Percentiles rank a stretch among this genome's conserved stretches.
These are phyloP conservation scores for Rhopalosiphum padi DNA, from an alignment of 1,140 invertebrate species.

Conservation along the genomic window DNA sequence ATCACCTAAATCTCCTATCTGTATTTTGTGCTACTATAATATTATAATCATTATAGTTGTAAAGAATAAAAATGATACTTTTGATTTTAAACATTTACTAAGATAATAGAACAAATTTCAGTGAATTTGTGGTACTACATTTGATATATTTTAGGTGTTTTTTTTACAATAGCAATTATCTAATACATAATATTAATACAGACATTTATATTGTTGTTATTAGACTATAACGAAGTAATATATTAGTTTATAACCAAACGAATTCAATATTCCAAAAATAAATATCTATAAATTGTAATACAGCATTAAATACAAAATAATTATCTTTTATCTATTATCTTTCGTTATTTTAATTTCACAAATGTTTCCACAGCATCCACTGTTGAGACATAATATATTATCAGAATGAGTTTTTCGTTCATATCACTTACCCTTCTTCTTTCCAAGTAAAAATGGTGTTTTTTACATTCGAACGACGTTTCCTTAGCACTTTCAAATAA, in stretches of 20 bases:
- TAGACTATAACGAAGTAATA: background rate
- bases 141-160: background rate
- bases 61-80: background rate
- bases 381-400: too few species aligned
- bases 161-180: background rate
- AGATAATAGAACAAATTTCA: background rate
- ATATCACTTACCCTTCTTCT: too few species aligned
- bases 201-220: background rate
- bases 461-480: background rate
- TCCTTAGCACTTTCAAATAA: background rate
- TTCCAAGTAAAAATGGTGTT: too few species aligned
- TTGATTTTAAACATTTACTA: background rate
- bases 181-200: background rate
- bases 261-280: too few species aligned
- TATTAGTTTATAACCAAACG: too few species aligned
- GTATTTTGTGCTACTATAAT: background rate
- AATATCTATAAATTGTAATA: too few species aligned
- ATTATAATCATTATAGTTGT: background rate
- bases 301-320: too few species aligned
- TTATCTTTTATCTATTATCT: too few species aligned
- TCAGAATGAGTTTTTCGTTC: too few species aligned
- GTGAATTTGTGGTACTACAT: background rate
- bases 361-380: too few species aligned
- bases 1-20: background rate
- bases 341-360: too few species aligned